Conservation (phyloP, 2,888 invertebrate genomes). For the Xanthia icteritia region DNA sequence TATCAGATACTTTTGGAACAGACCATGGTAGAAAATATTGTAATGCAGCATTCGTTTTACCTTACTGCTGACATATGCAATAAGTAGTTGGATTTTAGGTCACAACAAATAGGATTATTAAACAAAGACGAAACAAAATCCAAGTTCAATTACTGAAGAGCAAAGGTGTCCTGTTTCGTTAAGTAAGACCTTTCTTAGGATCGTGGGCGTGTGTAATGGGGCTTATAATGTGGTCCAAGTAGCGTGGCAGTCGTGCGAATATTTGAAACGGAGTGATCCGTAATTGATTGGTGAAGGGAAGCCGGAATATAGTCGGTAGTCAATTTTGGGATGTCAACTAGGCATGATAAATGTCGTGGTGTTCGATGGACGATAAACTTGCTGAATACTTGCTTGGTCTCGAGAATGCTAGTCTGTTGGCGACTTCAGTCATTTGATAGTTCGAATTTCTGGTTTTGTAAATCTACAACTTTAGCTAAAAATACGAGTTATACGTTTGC, state of each 20-base stretch:
- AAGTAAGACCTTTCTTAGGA: slow-evolving; percentile 84
- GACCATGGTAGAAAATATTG: too few species aligned
- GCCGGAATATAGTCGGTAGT: background rate
- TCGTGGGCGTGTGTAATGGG: slow-evolving; percentile 75
- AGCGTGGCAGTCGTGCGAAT: slow-evolving; percentile 52
- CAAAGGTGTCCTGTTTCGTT: slow-evolving; percentile 79
- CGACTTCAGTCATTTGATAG: background rate
- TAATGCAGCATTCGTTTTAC: too few species aligned
- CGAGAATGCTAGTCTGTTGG: background rate
- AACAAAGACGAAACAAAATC: slow-evolving; percentile 10
- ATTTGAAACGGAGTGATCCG: slow-evolving; percentile 40
- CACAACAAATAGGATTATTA: too few species aligned
- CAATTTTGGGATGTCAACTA: slow-evolving; percentile 28
- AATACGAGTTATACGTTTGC: background rate
- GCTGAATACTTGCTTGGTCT: background rate
- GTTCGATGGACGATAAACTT: background rate
- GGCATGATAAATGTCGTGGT: slow-evolving; percentile 25
- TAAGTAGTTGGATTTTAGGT: too few species aligned
- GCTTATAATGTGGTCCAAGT: slow-evolving; percentile 62
- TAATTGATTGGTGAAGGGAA: slow-evolving; percentile 46
- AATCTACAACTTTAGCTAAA: background rate
- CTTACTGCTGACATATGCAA: too few species aligned
- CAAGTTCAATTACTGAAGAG: slow-evolving; percentile 69
- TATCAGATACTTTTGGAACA: too few species aligned
- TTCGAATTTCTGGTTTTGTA: background rate